A percentile compares a stretch with the other conserved stretches of the same genome.
Evolutionary conservation across 2,888 invertebrate genomes (phyloP).

Genomic region (Rhorus exstirpatorius): DNA sequence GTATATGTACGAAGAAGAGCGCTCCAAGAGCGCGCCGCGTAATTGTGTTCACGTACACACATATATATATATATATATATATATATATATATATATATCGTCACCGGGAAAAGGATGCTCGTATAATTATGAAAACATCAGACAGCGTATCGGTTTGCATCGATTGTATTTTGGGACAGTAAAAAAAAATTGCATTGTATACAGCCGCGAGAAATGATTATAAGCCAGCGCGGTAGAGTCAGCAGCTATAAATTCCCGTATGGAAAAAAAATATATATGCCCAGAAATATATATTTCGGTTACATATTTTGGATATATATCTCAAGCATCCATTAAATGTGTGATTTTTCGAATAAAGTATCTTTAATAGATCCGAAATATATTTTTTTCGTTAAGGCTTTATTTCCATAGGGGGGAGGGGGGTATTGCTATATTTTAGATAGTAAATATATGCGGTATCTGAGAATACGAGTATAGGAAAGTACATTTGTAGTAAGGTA

Average conservation of each 20-base stretch:
- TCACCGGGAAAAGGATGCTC: background rate
- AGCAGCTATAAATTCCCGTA: too few species aligned
- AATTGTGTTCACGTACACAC: too few species aligned
- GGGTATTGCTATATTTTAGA: too few species aligned
- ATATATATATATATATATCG: background rate
- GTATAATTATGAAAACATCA: constrained; percentile 18
- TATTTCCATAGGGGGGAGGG: too few species aligned
- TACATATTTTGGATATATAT: too few species aligned
- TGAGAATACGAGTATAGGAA: background rate
- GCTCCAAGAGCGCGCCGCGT: too few species aligned
- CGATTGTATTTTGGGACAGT: constrained; percentile 26
- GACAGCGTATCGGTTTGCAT: constrained; percentile 19
- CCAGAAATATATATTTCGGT: background rate
- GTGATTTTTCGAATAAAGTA: too few species aligned
- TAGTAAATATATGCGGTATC: background rate
- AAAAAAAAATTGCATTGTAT: constrained; percentile 12
- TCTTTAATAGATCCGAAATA: too few species aligned
- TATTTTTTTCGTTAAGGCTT: too few species aligned
- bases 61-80: background rate
- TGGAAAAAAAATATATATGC: too few species aligned
- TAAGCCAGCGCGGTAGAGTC: constrained; percentile 40
- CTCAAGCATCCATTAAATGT: too few species aligned
- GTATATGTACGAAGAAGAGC: too few species aligned
- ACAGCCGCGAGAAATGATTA: constrained; percentile 58
- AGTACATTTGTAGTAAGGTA: background rate